Evolutionary conservation across 2,888 invertebrate genomes (phyloP), one percentile per base, ranked within the genome.

Genomic region (Drosophila peninsularis): DNA sequence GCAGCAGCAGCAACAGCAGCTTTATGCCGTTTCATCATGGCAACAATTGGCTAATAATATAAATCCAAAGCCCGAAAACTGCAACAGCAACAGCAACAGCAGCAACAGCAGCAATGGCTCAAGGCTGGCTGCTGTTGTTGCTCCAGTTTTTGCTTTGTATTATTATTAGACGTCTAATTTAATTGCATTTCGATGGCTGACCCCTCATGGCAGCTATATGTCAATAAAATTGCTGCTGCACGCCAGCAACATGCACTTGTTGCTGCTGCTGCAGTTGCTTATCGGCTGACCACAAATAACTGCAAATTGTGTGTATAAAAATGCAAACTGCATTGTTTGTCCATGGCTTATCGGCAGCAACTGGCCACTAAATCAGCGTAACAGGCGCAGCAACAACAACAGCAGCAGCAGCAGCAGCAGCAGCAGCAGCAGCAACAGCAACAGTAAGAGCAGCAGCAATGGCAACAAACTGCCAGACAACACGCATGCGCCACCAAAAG

Each of bases 401-500:
- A 34, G 14, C 65, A 63, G 24, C 65, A 42, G 47, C 81, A 75
- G 36, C 75, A 61, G 44, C 64, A 58, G 62, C 70, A 78, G 72
- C 76, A 72, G 60, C 78, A 82, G 11, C 61, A 32, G 9, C 65
- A 58, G 13, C 62, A 62, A 17, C 53, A 57, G 37, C 52, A 52
- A 30, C 70, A 60, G 5, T 62, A 47, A 49, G 75, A 72, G 47
- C 82, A 64, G 50, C 77, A 58, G 77, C 78, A 78, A 58, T 62
- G 71, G 79, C 79, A 78, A 70, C 81, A 88, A 88, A 88, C 85
- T 82, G 87, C 87, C 88, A 82, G 75, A 76, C 82, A 85, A 78
- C 88, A 88, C 87, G 87, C 88, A 88, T 88, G 88, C 87, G 85
- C 88, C 76, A 78, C 83, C 88, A 82, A 85, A 87, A 87, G 87